These are phyloP conservation scores for Aptenodytes patagonicus DNA, from an alignment of 2,113 vertebrate genomes.

Conservation along the genomic window DNA sequence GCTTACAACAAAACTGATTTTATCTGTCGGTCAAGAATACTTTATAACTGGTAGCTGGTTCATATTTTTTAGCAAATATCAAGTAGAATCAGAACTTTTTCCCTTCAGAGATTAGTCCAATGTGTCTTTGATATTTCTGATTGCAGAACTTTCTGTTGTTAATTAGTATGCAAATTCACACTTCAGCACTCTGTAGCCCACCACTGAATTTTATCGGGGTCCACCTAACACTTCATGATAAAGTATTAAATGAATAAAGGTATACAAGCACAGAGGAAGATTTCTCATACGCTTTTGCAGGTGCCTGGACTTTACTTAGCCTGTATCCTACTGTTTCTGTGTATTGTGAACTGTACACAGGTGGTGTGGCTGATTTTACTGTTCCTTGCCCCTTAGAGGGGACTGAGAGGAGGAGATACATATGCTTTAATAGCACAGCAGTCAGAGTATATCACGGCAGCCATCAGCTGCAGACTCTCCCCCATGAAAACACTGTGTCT, in stretches of 20 bases:
- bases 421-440: background rate
- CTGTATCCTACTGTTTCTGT: background rate
- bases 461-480: background rate
- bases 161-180: conserved; percentile 14
- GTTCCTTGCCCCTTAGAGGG: background rate
- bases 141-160: background rate
- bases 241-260: background rate
- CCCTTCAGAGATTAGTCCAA: background rate
- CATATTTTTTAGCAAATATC: conserved; percentile 6
- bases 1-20: background rate
- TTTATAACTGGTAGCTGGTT: background rate
- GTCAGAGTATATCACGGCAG: background rate
- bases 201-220: background rate
- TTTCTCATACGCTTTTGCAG: background rate
- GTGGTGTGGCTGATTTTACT: background rate
- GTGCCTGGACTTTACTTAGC: background rate
- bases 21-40: conserved; percentile 4
- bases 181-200: background rate
- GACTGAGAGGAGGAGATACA: background rate
- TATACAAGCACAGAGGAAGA: background rate
- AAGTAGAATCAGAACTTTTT: conserved; percentile 4
- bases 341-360: background rate
- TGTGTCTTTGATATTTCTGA: conserved; percentile 23
- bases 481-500: background rate
- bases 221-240: background rate